These are phyloP conservation scores for Cybosia mesomella DNA, from an alignment of 2,888 invertebrate genomes.

Conservation along the genomic window DNA sequence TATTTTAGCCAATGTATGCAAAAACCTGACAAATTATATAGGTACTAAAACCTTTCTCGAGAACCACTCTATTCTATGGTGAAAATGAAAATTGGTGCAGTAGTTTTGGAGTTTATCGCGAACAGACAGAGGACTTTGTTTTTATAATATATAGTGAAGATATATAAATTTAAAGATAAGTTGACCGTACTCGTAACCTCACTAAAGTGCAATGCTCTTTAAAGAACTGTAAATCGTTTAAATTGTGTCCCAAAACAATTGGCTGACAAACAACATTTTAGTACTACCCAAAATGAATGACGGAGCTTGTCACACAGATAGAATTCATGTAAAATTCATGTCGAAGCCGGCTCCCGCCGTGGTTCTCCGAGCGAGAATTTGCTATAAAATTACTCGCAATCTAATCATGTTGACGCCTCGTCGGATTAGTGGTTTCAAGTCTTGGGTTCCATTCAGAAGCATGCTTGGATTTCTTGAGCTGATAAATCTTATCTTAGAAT, in stretches of 20 bases:
- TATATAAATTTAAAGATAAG: no score
- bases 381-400: slow-evolving; percentile 79
- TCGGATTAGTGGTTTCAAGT: slow-evolving; percentile 55
- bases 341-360: slow-evolving; percentile 57
- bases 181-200: background rate
- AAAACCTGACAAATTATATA: background rate
- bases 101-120: no score
- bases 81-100: no score
- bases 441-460: slow-evolving; percentile 49
- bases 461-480: slow-evolving; percentile 44
- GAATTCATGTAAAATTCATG: slow-evolving; percentile 84
- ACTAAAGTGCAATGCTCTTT: background rate
- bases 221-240: slow-evolving; percentile 16
- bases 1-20: no score
- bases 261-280: slow-evolving; percentile 58
- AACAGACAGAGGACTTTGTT: no score
- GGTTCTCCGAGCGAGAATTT: slow-evolving; percentile 69
- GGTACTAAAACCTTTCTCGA: no score
- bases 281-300: slow-evolving; percentile 72
- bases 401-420: slow-evolving; percentile 76
- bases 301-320: slow-evolving; percentile 67
- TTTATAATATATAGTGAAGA: no score
- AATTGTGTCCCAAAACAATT: slow-evolving; percentile 47
- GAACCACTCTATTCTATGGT: no score
- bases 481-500: slow-evolving; percentile 38